Percentiles rank a stretch among this genome's conserved stretches.
These are phyloP conservation scores for Amphiprion percula DNA, from an alignment of 2,113 vertebrate genomes.

Conservation along the genomic window DNA sequence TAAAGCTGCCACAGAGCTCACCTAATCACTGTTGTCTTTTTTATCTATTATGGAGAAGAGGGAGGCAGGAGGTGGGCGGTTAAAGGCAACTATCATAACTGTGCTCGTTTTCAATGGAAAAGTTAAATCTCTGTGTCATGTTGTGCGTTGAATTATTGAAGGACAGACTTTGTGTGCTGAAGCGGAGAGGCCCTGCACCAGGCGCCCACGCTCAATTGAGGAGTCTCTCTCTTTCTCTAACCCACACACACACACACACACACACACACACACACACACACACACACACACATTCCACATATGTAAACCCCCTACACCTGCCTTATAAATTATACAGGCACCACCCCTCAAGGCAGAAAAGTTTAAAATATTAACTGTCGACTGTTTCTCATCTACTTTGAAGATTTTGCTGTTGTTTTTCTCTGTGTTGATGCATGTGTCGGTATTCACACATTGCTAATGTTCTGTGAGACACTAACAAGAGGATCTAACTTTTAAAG, in stretches of 20 bases:
- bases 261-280: neutral
- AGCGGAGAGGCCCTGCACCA: constrained; percentile 11
- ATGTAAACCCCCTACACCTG: constrained; percentile 19
- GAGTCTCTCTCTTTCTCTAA: neutral
- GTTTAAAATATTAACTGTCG: constrained; percentile 75
- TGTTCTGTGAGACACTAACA: neutral
- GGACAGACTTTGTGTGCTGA: constrained; percentile 26
- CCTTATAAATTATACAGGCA: constrained; percentile 73
- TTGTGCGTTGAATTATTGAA: constrained; percentile 59
- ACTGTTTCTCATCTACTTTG: constrained; percentile 50
- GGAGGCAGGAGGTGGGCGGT: neutral
- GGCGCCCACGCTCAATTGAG: neutral
- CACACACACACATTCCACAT: neutral
- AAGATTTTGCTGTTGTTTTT: constrained; percentile 24
- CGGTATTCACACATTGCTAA: neutral
- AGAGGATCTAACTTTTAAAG: no score
- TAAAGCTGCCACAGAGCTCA: constrained; percentile 5
- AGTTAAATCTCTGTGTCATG: constrained; percentile 58
- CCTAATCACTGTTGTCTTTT: constrained; percentile 33
- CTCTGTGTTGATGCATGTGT: neutral
- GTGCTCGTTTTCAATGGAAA: constrained; percentile 49
- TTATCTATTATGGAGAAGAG: constrained; percentile 48
- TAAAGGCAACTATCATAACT: constrained; percentile 41
- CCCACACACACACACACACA: neutral
- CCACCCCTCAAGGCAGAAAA: constrained; percentile 56